These are phyloP conservation scores for Anoplopoma fimbria DNA, from an alignment of 2,113 vertebrate species.

Conservation along the genomic window DNA sequence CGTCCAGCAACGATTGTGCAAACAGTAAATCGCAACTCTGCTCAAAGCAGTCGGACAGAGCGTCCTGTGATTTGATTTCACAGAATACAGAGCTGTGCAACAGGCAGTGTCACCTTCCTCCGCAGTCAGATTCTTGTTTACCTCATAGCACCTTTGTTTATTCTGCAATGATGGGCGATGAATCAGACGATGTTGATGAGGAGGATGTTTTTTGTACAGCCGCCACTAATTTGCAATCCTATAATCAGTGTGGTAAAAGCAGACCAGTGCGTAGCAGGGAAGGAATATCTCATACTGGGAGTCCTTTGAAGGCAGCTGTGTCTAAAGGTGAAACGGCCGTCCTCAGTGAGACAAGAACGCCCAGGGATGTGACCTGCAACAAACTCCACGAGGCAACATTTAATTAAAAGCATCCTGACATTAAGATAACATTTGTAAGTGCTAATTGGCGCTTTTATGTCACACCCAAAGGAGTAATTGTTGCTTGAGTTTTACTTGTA, in stretches of 20 bases:
- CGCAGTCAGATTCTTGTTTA: slow-evolving; percentile 76
- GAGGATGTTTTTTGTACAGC: slow-evolving; percentile 65
- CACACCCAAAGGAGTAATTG: slow-evolving; percentile 37
- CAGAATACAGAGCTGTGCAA: slow-evolving; percentile 61
- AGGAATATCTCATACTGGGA: slow-evolving; percentile 74
- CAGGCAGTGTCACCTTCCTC: slow-evolving; percentile 80
- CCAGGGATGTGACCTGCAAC: slow-evolving; percentile 63
- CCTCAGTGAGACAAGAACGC: no score
- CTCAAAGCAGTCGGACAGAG: slow-evolving; percentile 48
- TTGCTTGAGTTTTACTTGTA: slow-evolving; percentile 31
- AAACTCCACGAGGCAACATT: slow-evolving; percentile 53
- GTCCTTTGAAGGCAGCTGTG: slow-evolving; percentile 43
- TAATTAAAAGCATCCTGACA: slow-evolving; percentile 32
- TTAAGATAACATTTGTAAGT: slow-evolving; percentile 16
- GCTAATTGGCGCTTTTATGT: slow-evolving; percentile 56
- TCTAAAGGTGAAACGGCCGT: slow-evolving; percentile 60
- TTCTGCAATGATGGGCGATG: slow-evolving; percentile 61
- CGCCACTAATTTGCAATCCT: slow-evolving; percentile 59
- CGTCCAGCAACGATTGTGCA: slow-evolving; percentile 32
- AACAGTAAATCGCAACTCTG: slow-evolving; percentile 51
- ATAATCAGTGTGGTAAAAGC: slow-evolving; percentile 70
- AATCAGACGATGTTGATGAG: slow-evolving; percentile 63
- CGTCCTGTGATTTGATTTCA: slow-evolving; percentile 58
- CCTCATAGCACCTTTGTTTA: slow-evolving; percentile 71
- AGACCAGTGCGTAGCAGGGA: slow-evolving; percentile 80